Evolutionary conservation across 1,140 invertebrate species (phyloP).

Genomic region (Trachymyrmex cornetzi): DNA sequence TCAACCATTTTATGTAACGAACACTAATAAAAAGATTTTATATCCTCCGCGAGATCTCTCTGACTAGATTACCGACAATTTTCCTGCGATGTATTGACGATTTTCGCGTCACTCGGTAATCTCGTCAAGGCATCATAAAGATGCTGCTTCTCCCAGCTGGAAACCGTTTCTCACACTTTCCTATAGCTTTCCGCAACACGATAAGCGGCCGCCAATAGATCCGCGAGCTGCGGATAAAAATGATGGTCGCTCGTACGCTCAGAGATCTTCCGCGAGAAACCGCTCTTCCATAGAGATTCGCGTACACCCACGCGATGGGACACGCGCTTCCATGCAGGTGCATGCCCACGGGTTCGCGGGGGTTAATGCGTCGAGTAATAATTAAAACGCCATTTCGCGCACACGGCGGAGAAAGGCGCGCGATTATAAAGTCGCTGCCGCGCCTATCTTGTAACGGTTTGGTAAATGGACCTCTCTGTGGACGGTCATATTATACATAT

Average conservation of each 20-base stretch:
- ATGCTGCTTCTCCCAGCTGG: conserved; percentile 29
- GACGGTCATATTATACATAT: conserved; percentile 47
- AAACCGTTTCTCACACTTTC: conserved; percentile 56
- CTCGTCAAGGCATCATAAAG: conserved; percentile 31
- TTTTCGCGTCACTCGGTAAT: conserved; percentile 46
- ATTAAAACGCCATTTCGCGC: conserved; percentile 77
- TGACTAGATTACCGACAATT: conserved; percentile 31
- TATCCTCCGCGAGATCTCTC: conserved; percentile 19
- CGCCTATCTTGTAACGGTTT: conserved; percentile 74
- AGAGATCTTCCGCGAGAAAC: conserved; percentile 36
- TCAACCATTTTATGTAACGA: background rate
- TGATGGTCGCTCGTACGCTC: background rate
- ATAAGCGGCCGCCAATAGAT: conserved; percentile 21
- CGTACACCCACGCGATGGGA: conserved; percentile 66
- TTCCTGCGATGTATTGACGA: conserved; percentile 7
- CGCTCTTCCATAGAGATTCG: conserved; percentile 54
- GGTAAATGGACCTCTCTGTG: conserved; percentile 65
- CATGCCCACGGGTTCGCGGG: conserved; percentile 70
- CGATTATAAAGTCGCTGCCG: conserved; percentile 71
- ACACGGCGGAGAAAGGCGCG: conserved; percentile 66
- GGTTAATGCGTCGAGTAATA: conserved; percentile 77
- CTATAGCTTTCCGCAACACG: background rate
- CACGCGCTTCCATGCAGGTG: conserved; percentile 69
- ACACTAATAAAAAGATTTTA: conserved; percentile 14
- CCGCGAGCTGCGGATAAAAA: conserved; percentile 27